Evolutionary conservation across 2,888 invertebrate genomes (phyloP).

Genomic region (Tipula lateralis): DNA sequence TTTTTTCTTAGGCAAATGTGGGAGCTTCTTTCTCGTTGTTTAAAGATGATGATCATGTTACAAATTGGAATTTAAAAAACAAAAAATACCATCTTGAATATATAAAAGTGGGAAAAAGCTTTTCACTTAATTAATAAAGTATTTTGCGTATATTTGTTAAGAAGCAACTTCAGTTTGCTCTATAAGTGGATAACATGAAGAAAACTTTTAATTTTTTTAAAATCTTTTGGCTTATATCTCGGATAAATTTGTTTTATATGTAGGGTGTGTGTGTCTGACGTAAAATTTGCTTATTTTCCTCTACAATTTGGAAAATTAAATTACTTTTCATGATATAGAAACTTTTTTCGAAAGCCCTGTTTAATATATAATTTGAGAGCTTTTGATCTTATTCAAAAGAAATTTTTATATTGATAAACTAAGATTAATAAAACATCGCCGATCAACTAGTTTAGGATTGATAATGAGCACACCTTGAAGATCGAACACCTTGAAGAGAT

Average conservation of each 20-base stretch:
- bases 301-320: not conserved
- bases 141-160: not conserved
- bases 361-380: not conserved
- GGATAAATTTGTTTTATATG: not conserved
- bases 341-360: not conserved
- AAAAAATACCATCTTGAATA: not conserved
- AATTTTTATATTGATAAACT: too few species aligned
- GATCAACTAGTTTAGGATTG: too few species aligned
- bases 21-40: not conserved
- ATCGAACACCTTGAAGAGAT: too few species aligned
- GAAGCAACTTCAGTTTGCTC: not conserved
- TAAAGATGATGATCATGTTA: not conserved
- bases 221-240: not conserved
- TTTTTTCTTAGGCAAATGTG: not conserved
- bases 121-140: not conserved
- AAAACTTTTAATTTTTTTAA: not conserved
- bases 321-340: not conserved
- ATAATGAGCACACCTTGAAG: too few species aligned
- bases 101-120: not conserved
- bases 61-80: not conserved
- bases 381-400: not conserved
- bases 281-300: not conserved
- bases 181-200: not conserved
- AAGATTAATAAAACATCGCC: too few species aligned
- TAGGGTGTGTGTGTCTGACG: not conserved